Evolutionary conservation across 1,140 invertebrate species (phyloP).

Genomic region (Plodia interpunctella): DNA sequence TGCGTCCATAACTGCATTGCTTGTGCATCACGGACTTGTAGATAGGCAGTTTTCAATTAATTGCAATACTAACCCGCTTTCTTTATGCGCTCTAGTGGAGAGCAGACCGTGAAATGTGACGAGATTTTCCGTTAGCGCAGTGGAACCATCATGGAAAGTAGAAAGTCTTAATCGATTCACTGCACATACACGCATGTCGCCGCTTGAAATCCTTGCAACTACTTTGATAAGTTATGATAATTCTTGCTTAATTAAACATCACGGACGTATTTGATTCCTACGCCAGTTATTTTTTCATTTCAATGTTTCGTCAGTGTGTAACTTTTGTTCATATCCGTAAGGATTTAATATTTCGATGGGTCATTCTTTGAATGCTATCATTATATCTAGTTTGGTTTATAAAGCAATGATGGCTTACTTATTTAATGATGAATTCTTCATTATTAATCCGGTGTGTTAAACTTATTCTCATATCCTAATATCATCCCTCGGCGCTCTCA

Average conservation of each 20-base stretch:
- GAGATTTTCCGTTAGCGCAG: constrained; percentile 65
- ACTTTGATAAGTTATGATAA: neutral
- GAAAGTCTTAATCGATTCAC: constrained; percentile 68
- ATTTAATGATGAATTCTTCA: no score
- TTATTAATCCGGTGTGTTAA: no score
- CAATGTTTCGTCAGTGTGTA: no score
- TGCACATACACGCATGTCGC: constrained; percentile 63
- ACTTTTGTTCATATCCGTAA: no score
- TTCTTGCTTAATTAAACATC: neutral
- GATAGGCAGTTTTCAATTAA: constrained; percentile 32
- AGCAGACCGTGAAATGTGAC: constrained; percentile 59
- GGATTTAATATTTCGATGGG: no score
- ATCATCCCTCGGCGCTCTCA: no score
- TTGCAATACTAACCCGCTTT: constrained; percentile 48
- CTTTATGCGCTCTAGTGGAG: constrained; percentile 63
- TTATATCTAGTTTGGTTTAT: no score
- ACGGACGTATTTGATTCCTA: neutral
- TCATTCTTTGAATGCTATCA: no score
- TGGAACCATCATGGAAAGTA: constrained; percentile 64
- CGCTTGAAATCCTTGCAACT: neutral
- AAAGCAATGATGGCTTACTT: no score
- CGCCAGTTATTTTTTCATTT: no score
- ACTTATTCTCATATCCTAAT: no score
- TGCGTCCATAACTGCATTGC: neutral
- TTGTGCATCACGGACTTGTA: neutral